Evolutionary conservation across 2,113 vertebrate genomes (phyloP).

Genomic region (Albula glossodonta): DNA sequence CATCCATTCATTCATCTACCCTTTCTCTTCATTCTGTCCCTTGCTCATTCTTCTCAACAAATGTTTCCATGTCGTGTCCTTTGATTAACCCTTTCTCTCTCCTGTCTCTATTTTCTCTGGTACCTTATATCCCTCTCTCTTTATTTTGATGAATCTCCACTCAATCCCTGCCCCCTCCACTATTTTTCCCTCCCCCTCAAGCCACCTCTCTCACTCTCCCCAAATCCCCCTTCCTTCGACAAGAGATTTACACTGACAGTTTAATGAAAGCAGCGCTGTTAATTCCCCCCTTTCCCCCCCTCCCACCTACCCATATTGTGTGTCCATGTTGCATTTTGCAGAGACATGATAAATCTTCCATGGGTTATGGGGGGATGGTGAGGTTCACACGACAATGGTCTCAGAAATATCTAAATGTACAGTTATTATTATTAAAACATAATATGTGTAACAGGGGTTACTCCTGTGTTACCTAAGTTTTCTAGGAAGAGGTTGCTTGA

Average conservation of each 20-base stretch:
- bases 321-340: constrained; percentile 65
- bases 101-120: not conserved
- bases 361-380: not conserved
- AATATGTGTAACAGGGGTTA: constrained; percentile 27
- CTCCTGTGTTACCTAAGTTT: not conserved
- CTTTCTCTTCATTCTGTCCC: not conserved
- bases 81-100: not conserved
- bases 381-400: constrained; percentile 61
- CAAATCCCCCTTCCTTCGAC: constrained; percentile 4
- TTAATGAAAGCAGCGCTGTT: constrained; percentile 67
- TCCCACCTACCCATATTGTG: constrained; percentile 58
- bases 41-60: not conserved
- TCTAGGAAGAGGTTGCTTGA: too few species aligned
- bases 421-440: constrained; percentile 67
- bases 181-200: not conserved
- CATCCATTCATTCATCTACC: too few species aligned
- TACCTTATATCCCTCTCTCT: not conserved
- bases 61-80: too few species aligned
- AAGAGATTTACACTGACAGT: constrained; percentile 66
- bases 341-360: constrained; percentile 60
- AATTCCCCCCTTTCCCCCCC: constrained; percentile 54
- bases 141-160: not conserved
- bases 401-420: constrained; percentile 62
- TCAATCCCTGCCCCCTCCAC: not conserved
- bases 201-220: not conserved